Conservation (phyloP, 2,797 vertebrate genomes). For the Catostomus latipinnis region DNA sequence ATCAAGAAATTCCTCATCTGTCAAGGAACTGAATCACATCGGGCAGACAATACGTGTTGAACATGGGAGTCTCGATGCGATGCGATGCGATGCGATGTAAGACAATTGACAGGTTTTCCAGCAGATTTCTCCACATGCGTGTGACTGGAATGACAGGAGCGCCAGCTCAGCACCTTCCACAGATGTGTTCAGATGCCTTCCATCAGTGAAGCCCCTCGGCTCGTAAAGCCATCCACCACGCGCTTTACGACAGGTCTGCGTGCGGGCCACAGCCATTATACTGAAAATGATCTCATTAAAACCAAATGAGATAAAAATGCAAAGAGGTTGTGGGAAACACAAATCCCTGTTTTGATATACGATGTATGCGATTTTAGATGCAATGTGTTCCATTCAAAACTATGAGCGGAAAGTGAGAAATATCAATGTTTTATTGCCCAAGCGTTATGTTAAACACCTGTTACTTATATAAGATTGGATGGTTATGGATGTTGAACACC, state of each 20-base stretch:
- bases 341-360: constrained; percentile 13
- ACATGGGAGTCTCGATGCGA: constrained; percentile 15
- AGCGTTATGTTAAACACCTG: too few relatives aligned
- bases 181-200: constrained; percentile 58
- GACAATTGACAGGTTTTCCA: constrained; percentile 44
- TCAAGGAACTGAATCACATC: constrained; percentile 5
- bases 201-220: constrained; percentile 29
- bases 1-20: neutral
- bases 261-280: constrained; percentile 8
- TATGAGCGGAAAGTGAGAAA: too few relatives aligned
- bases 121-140: constrained; percentile 20
- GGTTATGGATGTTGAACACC: too few relatives aligned
- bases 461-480: too few relatives aligned
- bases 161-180: constrained; percentile 51
- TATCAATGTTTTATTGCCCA: too few relatives aligned
- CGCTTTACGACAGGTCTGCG: constrained; percentile 43
- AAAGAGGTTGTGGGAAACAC: constrained; percentile 25
- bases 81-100: neutral
- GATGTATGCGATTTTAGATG: too few relatives aligned
- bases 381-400: too few relatives aligned
- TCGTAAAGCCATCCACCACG: constrained; percentile 19
- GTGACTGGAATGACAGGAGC: constrained; percentile 49
- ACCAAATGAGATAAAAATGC: constrained; percentile 45
- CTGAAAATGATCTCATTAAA: constrained; percentile 57
- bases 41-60: neutral